These are phyloP conservation scores for Echeneis naucrates DNA, from an alignment of 2,797 vertebrate genomes.

Conservation along the genomic window DNA sequence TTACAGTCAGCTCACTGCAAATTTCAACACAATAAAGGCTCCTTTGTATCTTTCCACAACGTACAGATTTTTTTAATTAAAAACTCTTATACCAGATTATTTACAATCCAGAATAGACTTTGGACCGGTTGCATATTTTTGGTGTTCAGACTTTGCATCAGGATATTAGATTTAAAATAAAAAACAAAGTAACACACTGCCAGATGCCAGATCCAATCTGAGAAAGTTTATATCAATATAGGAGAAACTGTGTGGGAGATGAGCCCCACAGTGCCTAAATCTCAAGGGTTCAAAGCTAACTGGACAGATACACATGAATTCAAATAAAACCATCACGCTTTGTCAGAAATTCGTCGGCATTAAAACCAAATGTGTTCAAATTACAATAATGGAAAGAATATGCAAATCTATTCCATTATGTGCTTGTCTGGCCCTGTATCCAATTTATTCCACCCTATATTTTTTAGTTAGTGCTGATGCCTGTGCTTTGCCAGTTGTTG, in stretches of 20 bases:
- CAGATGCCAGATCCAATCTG: neutral
- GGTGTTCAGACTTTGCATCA: neutral
- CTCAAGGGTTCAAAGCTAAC: neutral
- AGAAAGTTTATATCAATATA: neutral
- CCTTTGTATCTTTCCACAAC: neutral
- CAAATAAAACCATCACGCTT: neutral
- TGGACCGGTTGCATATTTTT: neutral
- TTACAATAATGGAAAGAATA: neutral
- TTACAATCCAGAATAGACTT: neutral
- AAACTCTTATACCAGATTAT: neutral
- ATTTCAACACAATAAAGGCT: constrained; percentile 7
- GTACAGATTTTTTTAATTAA: constrained; percentile 12
- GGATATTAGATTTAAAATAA: neutral
- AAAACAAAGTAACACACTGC: neutral
- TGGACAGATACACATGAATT: neutral
- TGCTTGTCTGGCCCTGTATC: constrained; percentile 21
- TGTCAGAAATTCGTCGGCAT: neutral
- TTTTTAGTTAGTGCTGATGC: constrained; percentile 8
- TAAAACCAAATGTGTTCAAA: neutral
- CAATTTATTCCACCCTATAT: constrained; percentile 14
- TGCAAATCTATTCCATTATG: neutral
- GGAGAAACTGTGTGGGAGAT: neutral
- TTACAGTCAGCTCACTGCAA: neutral
- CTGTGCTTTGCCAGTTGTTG: neutral
- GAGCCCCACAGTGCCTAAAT: neutral